These are phyloP conservation scores for Propsilocerus akamusi DNA, from an alignment of 1,140 invertebrate species.

Conservation along the genomic window DNA sequence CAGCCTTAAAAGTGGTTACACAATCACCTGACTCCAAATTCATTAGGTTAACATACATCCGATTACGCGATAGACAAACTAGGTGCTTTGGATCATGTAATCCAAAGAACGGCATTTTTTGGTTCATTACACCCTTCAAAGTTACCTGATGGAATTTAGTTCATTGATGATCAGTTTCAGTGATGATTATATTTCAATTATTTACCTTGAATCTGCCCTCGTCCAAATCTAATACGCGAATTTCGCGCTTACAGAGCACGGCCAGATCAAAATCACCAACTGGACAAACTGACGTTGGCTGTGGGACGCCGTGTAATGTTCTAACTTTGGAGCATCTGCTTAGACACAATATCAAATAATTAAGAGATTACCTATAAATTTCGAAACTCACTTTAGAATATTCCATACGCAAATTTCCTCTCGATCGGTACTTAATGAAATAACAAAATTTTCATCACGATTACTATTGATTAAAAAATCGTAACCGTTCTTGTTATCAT, in stretches of 20 bases:
- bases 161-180: neutral
- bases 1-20: conserved; percentile 73
- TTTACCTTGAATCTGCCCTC: conserved; percentile 32
- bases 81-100: conserved; percentile 59
- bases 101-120: conserved; percentile 79
- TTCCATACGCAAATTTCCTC: conserved; percentile 69
- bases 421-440: conserved; percentile 47
- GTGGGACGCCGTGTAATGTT: conserved; percentile 43
- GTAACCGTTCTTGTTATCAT: conserved; percentile 13
- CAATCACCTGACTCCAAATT: conserved; percentile 60
- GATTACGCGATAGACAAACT: conserved; percentile 62
- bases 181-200: neutral
- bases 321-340: conserved; percentile 37
- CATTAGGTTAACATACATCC: conserved; percentile 84
- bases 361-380: neutral
- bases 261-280: conserved; percentile 54
- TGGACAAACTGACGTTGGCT: conserved; percentile 46
- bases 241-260: conserved; percentile 60
- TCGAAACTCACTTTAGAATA: conserved; percentile 32
- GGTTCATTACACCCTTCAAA: conserved; percentile 76
- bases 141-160: conserved; percentile 21
- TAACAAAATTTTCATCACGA: conserved; percentile 35
- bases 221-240: conserved; percentile 60
- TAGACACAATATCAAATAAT: conserved; percentile 3
- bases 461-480: conserved; percentile 20